These are phyloP conservation scores for Chrysomela aeneicollis DNA, from an alignment of 2,888 invertebrate species.

Conservation along the genomic window DNA sequence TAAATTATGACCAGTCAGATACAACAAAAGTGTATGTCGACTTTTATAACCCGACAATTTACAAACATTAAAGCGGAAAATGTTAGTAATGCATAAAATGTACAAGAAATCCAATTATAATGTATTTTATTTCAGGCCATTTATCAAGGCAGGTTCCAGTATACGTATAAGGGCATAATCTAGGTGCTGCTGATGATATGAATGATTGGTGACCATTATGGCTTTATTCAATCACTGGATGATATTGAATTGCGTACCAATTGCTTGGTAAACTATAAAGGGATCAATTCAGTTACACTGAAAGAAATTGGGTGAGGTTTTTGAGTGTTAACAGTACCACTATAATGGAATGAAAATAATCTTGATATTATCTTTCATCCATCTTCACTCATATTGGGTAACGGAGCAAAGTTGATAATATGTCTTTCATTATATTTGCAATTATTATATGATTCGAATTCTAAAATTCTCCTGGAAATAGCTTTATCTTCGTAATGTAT, in stretches of 20 bases:
- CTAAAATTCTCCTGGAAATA: too few relatives aligned
- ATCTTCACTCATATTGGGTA: too few relatives aligned
- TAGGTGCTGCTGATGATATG: conserved; percentile 47
- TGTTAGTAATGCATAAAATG: conserved; percentile 49
- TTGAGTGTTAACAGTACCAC: too few relatives aligned
- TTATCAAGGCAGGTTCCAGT: conserved; percentile 48
- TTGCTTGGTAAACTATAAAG: background rate
- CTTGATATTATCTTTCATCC: too few relatives aligned
- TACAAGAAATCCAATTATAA: conserved; percentile 54
- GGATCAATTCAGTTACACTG: too few relatives aligned
- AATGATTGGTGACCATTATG: conserved; percentile 46
- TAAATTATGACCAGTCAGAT: conserved; percentile 43
- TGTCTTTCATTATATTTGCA: too few relatives aligned
- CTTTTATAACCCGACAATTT: conserved; percentile 46
- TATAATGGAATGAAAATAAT: too few relatives aligned
- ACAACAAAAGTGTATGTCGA: conserved; percentile 46
- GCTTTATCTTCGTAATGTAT: too few relatives aligned
- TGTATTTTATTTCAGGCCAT: conserved; percentile 50
- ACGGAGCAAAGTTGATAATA: too few relatives aligned
- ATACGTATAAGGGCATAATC: conserved; percentile 52
- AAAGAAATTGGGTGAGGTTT: too few relatives aligned
- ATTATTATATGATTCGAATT: too few relatives aligned
- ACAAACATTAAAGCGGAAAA: conserved; percentile 49
- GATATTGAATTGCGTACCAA: conserved; percentile 32
- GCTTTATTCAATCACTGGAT: conserved; percentile 38